phyloP scores from a whole-genome alignment of 2,797 vertebrate genomes.

The Hydrocynus forskahlii region DNA sequence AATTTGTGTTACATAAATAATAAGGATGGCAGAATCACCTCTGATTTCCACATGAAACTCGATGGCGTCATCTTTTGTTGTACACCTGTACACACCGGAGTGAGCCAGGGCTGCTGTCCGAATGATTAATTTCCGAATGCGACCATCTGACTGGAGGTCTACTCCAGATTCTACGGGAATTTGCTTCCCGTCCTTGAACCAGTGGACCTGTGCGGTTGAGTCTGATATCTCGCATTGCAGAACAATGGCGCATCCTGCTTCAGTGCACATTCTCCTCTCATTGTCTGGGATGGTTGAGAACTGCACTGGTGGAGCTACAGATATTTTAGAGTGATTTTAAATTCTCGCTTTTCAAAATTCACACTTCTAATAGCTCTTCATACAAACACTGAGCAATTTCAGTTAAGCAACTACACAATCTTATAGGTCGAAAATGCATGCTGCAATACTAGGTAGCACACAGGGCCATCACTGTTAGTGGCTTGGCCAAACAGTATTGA shows the following conservation, averaged over 20 bases:
- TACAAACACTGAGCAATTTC: not conserved
- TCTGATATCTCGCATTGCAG: slow-evolving; percentile 80
- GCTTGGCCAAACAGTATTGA: slow-evolving; percentile 57
- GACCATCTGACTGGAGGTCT: slow-evolving; percentile 75
- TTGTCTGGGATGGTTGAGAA: slow-evolving; percentile 77
- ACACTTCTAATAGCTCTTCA: slow-evolving; percentile 8
- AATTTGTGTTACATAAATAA: slow-evolving; percentile 50
- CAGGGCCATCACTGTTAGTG: slow-evolving; percentile 62
- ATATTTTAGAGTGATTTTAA: slow-evolving; percentile 64
- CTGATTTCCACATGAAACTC: slow-evolving; percentile 83
- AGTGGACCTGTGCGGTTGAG: slow-evolving; percentile 74
- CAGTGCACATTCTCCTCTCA: slow-evolving; percentile 73
- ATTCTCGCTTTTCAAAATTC: not conserved
- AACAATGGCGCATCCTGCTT: slow-evolving; percentile 74
- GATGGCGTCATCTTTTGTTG: slow-evolving; percentile 76
- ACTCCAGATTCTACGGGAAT: slow-evolving; percentile 72
- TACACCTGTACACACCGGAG: slow-evolving; percentile 79
- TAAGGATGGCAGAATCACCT: slow-evolving; percentile 83
- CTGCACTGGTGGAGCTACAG: slow-evolving; percentile 80
- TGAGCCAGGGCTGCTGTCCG: slow-evolving; percentile 73
- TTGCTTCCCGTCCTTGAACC: slow-evolving; percentile 77
- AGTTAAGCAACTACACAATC: slow-evolving; percentile 21
- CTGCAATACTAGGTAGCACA: slow-evolving; percentile 54
- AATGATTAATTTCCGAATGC: slow-evolving; percentile 75
- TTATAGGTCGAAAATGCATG: slow-evolving; percentile 34